Base-by-base conservation (phyloP, 2,888 invertebrate genomes). In the Cosmia pyralina region DNA sequence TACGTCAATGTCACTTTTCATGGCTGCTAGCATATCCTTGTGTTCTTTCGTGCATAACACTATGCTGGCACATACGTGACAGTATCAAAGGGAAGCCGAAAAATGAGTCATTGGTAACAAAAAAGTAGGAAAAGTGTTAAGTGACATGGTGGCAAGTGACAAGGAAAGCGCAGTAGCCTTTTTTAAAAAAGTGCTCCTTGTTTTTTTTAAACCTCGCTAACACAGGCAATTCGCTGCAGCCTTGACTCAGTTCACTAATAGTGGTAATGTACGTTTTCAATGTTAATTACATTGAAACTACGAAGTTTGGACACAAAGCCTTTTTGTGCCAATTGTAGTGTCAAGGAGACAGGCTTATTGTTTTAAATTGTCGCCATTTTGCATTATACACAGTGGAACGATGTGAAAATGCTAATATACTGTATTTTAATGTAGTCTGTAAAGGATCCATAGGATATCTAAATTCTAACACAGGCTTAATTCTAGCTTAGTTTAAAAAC, bases 221-320 rank as follows among this genome's bases (percentile, higher is more conserved):
- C 17, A 57, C 10, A 34, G 4, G 57, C 34, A 57, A 57, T 17
- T 53, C 71, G n/a, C 68, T 15, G 10, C 52, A 87, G 80, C 92
- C 92, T 92, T 92, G 91, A 81, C 88, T 90, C 77, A 87, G 85
- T 89, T 90, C 79, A 82, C 82, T 78, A 75, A 77, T 76, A 81
- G 69, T 79, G 67, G 75, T 86, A 86, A 77, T 83, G 66, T 79
- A 79, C 83, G 83, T 85, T 86, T 87, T 91, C 92, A 92, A 92
- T 92, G 91, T 89, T 90, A 92, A 91, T 91, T 88, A 87, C 87
- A 85, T 76, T 46, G 60, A 85, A 88, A 81, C 84, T 81, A 78
- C 75, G 83, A 83, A 85, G 89, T 90, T 90, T 85, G 88, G 88
- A 87, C 85, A 88, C 87, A 88, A 87, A 87, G 86, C 83, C 82